A percentile compares a stretch with the other conserved stretches of the same genome.
These are phyloP conservation scores for Aphelinus atriplicis DNA, from an alignment of 1,140 invertebrate genomes.

Conservation along the genomic window DNA sequence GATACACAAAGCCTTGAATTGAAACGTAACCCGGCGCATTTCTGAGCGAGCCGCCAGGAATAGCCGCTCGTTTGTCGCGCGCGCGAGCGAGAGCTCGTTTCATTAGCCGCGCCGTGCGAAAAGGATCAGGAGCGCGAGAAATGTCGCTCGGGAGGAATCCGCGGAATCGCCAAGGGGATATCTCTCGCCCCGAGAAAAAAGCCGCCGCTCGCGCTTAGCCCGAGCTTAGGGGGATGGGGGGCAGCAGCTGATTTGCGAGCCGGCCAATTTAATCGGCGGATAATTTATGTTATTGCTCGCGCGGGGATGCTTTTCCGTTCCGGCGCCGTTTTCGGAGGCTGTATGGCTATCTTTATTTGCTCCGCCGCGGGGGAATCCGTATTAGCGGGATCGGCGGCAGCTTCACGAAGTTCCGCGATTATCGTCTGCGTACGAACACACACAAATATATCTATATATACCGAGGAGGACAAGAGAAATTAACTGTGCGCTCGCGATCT, in stretches of 20 bases:
- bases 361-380: background rate
- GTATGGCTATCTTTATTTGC: background rate
- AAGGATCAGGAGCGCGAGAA: conserved; percentile 24
- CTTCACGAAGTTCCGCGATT: background rate
- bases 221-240: background rate
- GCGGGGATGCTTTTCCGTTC: background rate
- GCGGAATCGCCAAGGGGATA: conserved; percentile 19
- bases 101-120: conserved; percentile 3
- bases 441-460: no score
- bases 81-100: background rate
- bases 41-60: background rate
- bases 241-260: background rate
- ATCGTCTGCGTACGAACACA: background rate
- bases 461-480: no score
- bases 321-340: background rate
- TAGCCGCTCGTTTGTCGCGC: conserved; percentile 14
- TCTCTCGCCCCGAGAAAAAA: background rate
- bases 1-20: no score
- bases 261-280: conserved; percentile 10
- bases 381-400: background rate
- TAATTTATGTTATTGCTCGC: conserved; percentile 3
- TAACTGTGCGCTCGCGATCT: no score
- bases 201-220: no score
- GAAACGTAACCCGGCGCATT: background rate
- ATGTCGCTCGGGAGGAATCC: conserved; percentile 24